Conservation (phyloP, 2,797 vertebrate genomes). For the Onychomys leucogaster region DNA sequence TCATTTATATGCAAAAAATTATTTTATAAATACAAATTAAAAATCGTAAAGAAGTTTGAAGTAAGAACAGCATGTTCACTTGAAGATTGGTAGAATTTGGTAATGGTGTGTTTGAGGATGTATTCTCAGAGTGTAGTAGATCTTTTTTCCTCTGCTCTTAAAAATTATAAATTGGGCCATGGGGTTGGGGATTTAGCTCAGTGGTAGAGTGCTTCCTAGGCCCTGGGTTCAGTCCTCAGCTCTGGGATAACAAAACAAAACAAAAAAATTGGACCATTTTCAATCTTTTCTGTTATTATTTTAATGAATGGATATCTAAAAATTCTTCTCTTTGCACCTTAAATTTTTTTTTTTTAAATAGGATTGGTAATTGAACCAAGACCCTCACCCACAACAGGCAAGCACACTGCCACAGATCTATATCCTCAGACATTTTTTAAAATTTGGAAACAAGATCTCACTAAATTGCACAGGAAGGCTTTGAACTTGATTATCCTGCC, state of each 20-base stretch:
- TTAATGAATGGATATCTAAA: slow-evolving; percentile 47
- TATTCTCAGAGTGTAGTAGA: neutral
- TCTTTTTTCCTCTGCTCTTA: slow-evolving; percentile 28
- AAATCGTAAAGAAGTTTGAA: neutral
- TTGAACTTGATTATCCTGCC: neutral
- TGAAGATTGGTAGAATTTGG: slow-evolving; percentile 41
- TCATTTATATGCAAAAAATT: neutral
- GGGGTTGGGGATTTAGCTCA: too few species aligned
- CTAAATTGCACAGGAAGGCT: neutral
- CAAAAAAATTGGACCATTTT: slow-evolving; percentile 1
- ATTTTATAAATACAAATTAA: neutral
- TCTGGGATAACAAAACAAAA: too few species aligned
- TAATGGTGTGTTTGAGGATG: slow-evolving; percentile 6
- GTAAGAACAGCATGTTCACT: slow-evolving; percentile 12
- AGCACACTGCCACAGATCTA: neutral
- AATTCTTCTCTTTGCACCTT: neutral
- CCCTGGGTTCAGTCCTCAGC: too few species aligned
- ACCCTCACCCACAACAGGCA: neutral
- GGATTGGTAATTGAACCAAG: neutral
- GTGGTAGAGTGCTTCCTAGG: too few species aligned
- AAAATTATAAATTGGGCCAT: neutral
- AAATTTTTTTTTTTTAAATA: neutral
- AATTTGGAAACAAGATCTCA: neutral
- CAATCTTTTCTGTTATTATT: slow-evolving; percentile 21
- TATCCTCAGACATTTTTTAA: neutral